Evolutionary conservation across 2,888 invertebrate species (phyloP).

Genomic region (Oxytorus armatus): DNA sequence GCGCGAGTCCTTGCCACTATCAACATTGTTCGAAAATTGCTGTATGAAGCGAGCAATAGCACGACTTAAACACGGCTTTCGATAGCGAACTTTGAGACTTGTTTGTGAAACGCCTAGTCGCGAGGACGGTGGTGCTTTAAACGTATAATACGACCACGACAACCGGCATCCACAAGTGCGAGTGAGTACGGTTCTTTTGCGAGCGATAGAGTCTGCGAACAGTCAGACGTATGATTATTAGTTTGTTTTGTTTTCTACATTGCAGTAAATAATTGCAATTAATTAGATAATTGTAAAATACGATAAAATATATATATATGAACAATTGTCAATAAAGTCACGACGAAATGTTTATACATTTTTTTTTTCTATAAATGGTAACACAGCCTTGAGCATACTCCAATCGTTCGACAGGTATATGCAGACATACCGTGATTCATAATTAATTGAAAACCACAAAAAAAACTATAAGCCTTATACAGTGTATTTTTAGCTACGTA

Average conservation of each 20-base stretch:
- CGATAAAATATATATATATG: too few species aligned
- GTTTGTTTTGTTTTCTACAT: not conserved
- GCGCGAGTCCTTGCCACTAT: not conserved
- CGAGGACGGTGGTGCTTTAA: not conserved
- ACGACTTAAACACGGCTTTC: not conserved
- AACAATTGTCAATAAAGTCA: too few species aligned
- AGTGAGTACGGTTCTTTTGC: not conserved
- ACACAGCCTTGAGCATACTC: too few species aligned
- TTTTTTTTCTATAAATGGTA: too few species aligned
- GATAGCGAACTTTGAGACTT: not conserved
- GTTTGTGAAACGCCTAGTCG: not conserved
- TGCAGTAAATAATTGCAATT: not conserved
- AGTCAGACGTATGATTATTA: not conserved
- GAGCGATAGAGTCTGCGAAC: not conserved
- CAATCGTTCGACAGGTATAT: too few species aligned
- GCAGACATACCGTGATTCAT: too few species aligned
- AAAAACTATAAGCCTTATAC: too few species aligned
- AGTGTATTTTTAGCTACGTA: too few species aligned
- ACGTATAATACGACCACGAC: not conserved
- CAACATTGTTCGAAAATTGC: not conserved
- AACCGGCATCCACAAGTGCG: not conserved
- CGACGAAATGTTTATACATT: too few species aligned
- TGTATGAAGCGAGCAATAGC: not conserved
- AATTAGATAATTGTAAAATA: too few species aligned
- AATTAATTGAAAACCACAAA: too few species aligned